These are phyloP conservation scores for Conomelus anceps DNA, from an alignment of 2,888 invertebrate species.

Conservation along the genomic window DNA sequence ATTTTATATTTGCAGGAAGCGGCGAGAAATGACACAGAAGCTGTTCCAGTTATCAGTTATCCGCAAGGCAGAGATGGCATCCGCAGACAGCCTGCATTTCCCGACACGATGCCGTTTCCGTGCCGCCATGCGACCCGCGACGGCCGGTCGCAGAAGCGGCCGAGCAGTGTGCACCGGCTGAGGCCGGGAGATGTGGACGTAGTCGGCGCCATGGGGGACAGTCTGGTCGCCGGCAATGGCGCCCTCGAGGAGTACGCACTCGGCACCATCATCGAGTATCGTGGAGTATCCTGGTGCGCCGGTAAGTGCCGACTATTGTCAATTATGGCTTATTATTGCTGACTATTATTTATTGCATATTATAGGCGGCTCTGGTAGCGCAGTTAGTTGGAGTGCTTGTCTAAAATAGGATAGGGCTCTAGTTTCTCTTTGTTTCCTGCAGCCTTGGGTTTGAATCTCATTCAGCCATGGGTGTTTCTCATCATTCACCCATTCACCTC, in stretches of 20 bases:
- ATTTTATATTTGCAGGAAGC: constrained; percentile 2
- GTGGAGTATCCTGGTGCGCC: constrained; percentile 68
- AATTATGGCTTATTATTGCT: background rate
- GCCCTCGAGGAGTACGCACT: constrained; percentile 65
- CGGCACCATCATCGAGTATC: constrained; percentile 64
- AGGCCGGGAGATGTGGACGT: constrained; percentile 65
- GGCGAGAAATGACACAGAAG: background rate
- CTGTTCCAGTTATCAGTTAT: background rate
- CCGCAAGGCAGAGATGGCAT: constrained; percentile 23
- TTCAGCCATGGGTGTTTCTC: too few species aligned
- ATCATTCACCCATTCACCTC: too few species aligned
- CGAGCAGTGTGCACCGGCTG: constrained; percentile 59
- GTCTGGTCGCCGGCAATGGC: constrained; percentile 64
- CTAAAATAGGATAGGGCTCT: too few species aligned
- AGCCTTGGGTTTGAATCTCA: too few species aligned
- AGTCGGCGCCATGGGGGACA: constrained; percentile 65
- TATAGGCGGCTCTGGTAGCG: too few species aligned
- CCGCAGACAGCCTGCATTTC: constrained; percentile 33
- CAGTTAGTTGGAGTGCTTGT: too few species aligned
- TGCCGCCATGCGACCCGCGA: constrained; percentile 43
- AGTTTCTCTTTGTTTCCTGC: too few species aligned
- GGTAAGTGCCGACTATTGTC: constrained; percentile 42
- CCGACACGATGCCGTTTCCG: constrained; percentile 49
- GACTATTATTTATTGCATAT: too few species aligned
- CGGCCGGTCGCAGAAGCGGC: constrained; percentile 42